phyloP scores from a whole-genome alignment of 2,113 vertebrate genomes.

The Charadrius vociferus region DNA sequence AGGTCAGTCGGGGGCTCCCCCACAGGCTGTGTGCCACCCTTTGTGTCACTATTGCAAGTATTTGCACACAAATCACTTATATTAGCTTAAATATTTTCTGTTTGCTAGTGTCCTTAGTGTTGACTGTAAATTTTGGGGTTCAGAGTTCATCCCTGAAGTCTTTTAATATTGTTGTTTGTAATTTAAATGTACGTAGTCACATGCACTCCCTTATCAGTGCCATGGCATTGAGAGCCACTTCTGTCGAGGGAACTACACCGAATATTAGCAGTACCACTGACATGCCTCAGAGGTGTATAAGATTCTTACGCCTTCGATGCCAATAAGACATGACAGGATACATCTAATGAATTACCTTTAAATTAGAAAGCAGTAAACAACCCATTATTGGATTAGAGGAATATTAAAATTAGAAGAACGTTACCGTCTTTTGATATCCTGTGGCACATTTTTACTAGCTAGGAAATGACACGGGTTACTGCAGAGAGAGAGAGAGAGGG shows the following conservation, averaged over 20 bases:
- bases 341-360: slow-evolving; percentile 66
- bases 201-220: not conserved
- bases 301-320: not conserved
- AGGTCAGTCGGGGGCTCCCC: not conserved
- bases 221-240: not conserved
- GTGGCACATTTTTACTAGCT: slow-evolving; percentile 49
- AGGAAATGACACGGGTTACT: slow-evolving; percentile 40
- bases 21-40: not conserved
- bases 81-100: not conserved
- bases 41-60: not conserved
- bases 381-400: slow-evolving; percentile 58
- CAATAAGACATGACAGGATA: slow-evolving; percentile 46
- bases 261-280: not conserved
- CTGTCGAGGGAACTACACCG: not conserved
- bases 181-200: not conserved
- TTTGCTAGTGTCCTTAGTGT: not conserved
- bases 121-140: not conserved
- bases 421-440: slow-evolving; percentile 33
- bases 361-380: slow-evolving; percentile 66
- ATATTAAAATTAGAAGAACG: slow-evolving; percentile 62
- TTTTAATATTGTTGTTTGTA: not conserved
- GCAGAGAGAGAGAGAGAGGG: slow-evolving; percentile 20
- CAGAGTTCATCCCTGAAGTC: not conserved
- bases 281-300: not conserved
- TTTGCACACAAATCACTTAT: not conserved